Evolutionary conservation across 2,888 invertebrate genomes (phyloP).

Genomic region (Synergus japonicus): DNA sequence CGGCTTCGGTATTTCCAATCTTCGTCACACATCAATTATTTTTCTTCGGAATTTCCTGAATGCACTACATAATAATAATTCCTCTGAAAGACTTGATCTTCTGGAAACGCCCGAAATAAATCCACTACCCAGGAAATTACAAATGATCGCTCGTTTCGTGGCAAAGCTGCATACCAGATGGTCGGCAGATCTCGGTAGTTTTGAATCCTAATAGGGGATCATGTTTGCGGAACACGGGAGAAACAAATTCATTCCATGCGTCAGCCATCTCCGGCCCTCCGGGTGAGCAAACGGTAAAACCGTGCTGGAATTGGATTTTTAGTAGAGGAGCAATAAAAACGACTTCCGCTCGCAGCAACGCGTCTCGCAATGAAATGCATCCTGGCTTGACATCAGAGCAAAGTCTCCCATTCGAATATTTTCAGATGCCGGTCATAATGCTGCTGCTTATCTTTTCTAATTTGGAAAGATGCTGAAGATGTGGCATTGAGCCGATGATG

Average conservation of each 20-base stretch:
- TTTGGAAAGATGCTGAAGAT: too few relatives aligned
- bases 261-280: constrained; percentile 27
- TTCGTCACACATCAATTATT: background rate
- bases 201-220: constrained; percentile 23
- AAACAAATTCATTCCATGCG: constrained; percentile 37
- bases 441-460: too few relatives aligned
- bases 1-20: background rate
- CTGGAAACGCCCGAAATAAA: background rate
- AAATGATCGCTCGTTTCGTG: background rate
- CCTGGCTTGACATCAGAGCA: constrained; percentile 1
- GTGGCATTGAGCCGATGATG: too few relatives aligned
- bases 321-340: constrained; percentile 28
- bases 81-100: background rate
- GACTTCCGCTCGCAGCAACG: constrained; percentile 29
- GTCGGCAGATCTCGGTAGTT: constrained; percentile 34
- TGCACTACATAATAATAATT: background rate
- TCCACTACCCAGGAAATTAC: background rate
- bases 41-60: background rate
- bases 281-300: constrained; percentile 15
- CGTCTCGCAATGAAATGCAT: constrained; percentile 5
- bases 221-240: constrained; percentile 38
- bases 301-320: constrained; percentile 23
- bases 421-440: background rate
- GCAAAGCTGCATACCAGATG: constrained; percentile 32
- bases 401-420: background rate